Evolutionary conservation across 2,113 vertebrate genomes (phyloP).

Genomic region (Siphamia tubifer): DNA sequence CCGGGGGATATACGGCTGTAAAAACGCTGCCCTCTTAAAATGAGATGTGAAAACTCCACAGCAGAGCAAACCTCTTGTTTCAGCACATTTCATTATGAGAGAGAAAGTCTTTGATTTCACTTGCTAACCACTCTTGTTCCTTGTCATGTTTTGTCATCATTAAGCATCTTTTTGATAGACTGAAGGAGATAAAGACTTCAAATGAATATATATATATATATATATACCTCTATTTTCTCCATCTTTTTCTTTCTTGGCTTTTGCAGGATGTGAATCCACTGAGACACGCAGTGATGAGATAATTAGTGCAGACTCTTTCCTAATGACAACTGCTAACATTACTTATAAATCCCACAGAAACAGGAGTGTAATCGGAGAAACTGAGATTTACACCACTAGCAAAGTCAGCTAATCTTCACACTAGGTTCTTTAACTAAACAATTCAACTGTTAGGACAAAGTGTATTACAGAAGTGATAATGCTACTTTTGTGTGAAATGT

Average conservation of each 20-base stretch:
- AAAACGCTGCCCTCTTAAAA: conserved; percentile 61
- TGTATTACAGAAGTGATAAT: conserved; percentile 15
- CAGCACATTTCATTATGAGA: conserved; percentile 41
- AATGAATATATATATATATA: conserved; percentile 12
- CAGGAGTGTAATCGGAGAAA: conserved; percentile 41
- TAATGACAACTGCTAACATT: conserved; percentile 63
- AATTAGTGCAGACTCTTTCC: conserved; percentile 59
- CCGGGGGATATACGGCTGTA: conserved; percentile 46
- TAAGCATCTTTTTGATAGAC: conserved; percentile 14
- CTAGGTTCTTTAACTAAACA: conserved; percentile 24
- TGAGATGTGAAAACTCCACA: conserved; percentile 31
- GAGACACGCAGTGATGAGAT: conserved; percentile 58
- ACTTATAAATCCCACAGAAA: conserved; percentile 43
- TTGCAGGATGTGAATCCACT: conserved; percentile 23
- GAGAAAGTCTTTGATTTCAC: conserved; percentile 16
- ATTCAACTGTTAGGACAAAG: conserved; percentile 23
- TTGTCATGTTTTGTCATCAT: conserved; percentile 24
- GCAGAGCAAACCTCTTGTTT: conserved; percentile 45
- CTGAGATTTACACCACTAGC: conserved; percentile 27
- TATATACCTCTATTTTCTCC: too few species aligned
- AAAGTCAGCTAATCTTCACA: conserved; percentile 32
- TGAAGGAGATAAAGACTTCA: conserved; percentile 30
- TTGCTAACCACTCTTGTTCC: conserved; percentile 26
- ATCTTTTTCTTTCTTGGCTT: conserved; percentile 29
- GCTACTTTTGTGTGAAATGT: conserved; percentile 27